Evolutionary conservation across 2,113 vertebrate species (phyloP).

Genomic region (rat (Rattus norvegicus)): DNA sequence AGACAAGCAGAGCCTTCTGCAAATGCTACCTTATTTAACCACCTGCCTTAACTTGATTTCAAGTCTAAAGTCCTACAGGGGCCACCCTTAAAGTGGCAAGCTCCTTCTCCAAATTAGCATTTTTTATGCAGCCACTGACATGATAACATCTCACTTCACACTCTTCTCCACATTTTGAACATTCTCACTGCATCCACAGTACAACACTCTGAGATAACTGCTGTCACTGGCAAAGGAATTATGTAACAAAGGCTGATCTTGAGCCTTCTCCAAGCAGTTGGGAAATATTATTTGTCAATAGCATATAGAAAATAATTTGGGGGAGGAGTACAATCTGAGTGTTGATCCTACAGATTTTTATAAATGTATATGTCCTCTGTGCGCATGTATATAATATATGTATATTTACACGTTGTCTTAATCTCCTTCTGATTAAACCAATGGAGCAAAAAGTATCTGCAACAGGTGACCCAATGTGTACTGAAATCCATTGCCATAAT

Average conservation of each 20-base stretch:
- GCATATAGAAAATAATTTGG: slow-evolving; percentile 11
- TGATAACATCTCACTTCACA: neutral
- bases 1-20: neutral
- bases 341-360: neutral
- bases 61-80: neutral
- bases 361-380: neutral
- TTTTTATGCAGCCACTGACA: neutral
- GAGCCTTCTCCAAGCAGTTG: neutral
- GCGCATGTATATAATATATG: neutral
- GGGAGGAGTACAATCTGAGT: neutral
- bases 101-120: neutral
- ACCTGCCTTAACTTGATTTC: neutral
- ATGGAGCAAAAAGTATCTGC: slow-evolving; percentile 2
- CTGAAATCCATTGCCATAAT: neutral
- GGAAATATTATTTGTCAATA: neutral
- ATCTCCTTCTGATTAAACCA: neutral
- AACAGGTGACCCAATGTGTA: neutral
- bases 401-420: neutral
- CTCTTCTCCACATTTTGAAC: neutral
- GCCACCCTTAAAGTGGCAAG: neutral
- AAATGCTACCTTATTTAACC: neutral
- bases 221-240: neutral
- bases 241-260: neutral
- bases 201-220: neutral
- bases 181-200: neutral